phyloP scores from a whole-genome alignment of 2,113 vertebrate genomes.

The Penelope pileata region DNA sequence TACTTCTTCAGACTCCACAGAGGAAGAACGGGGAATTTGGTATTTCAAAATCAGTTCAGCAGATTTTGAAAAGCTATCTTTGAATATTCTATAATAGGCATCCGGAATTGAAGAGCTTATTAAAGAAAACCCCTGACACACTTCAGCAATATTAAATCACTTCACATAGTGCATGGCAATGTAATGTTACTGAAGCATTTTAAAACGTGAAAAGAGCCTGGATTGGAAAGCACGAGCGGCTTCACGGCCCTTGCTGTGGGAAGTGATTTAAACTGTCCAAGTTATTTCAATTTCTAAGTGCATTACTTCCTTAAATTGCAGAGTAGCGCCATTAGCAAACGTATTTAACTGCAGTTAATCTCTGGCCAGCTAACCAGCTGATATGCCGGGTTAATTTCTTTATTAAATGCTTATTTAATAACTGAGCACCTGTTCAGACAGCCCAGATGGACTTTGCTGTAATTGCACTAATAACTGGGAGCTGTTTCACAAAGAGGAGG shows the following conservation, averaged over 20 bases:
- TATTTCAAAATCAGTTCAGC: conserved; percentile 46
- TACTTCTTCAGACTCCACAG: not conserved
- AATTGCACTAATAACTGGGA: conserved; percentile 54
- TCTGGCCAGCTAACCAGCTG: conserved; percentile 30
- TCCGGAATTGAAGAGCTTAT: conserved; percentile 80
- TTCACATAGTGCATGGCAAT: conserved; percentile 69
- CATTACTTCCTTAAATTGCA: conserved; percentile 71
- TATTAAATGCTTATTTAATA: conserved; percentile 55
- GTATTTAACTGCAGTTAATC: conserved; percentile 48
- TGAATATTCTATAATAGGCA: conserved; percentile 73
- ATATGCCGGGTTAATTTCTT: conserved; percentile 37
- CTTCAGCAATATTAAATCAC: conserved; percentile 81
- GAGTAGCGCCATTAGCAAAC: conserved; percentile 66
- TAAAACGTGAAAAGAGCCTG: conserved; percentile 71
- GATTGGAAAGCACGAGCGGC: conserved; percentile 73
- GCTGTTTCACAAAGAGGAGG: not conserved
- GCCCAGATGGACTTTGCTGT: conserved; percentile 50
- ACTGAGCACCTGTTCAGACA: conserved; percentile 43
- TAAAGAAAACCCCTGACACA: conserved; percentile 79
- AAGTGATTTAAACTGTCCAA: conserved; percentile 75
- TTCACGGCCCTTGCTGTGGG: conserved; percentile 69
- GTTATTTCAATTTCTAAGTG: conserved; percentile 61
- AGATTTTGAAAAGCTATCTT: conserved; percentile 63
- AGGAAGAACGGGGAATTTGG: conserved; percentile 21
- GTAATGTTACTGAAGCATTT: conserved; percentile 80